A percentile compares a stretch with the other conserved stretches of the same genome.
phyloP scores from a whole-genome alignment of 2,113 vertebrate species.

The Colaptes auratus region DNA sequence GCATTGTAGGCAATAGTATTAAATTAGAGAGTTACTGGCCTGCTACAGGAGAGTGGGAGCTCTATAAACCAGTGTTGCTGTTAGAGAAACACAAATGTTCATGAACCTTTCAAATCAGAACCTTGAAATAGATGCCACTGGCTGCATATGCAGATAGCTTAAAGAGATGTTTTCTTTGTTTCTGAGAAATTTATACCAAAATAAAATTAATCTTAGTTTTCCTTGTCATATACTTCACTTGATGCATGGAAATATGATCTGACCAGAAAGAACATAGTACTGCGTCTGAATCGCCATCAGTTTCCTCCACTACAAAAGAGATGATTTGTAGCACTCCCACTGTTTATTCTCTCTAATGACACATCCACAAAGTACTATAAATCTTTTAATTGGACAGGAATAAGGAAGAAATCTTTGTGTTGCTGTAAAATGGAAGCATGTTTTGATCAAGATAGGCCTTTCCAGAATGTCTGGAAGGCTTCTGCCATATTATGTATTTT shows the following conservation, averaged over 20 bases:
- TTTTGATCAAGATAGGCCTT: not conserved
- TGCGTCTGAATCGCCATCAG: not conserved
- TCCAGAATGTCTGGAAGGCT: not conserved
- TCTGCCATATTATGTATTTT: not conserved
- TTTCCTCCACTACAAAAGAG: not conserved
- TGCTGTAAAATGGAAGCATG: not conserved
- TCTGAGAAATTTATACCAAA: not conserved
- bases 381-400: not conserved
- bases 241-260: not conserved
- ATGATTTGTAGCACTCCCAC: not conserved
- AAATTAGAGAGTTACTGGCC: not conserved
- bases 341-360: not conserved
- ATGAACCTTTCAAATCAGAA: not conserved
- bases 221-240: not conserved
- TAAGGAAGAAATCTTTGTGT: not conserved
- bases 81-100: not conserved
- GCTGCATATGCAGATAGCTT: not conserved
- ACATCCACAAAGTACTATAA: conserved; percentile 5
- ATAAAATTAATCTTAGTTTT: not conserved
- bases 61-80: not conserved
- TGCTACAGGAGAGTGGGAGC: not conserved
- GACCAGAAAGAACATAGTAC: not conserved
- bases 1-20: not conserved
- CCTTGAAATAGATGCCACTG: not conserved
- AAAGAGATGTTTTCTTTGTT: not conserved